These are phyloP conservation scores for Dasypus novemcinctus DNA, from an alignment of 2,113 vertebrate species.

Conservation along the genomic window DNA sequence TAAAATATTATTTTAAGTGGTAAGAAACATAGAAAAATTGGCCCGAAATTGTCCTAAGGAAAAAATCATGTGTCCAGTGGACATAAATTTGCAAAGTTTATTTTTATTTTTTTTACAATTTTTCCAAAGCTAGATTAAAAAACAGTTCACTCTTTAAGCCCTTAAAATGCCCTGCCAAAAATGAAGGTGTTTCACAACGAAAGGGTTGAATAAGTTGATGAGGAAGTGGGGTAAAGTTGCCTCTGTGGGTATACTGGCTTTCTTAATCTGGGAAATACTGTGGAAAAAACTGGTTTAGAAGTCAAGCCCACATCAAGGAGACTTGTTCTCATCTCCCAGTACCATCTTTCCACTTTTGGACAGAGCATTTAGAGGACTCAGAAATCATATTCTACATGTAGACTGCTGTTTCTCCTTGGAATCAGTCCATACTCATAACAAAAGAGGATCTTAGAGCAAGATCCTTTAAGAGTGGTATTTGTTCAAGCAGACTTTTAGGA, in stretches of 20 bases:
- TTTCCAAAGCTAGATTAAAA: conserved; percentile 20
- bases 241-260: neutral
- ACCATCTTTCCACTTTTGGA: neutral
- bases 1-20: neutral
- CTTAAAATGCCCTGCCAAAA: neutral
- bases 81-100: neutral
- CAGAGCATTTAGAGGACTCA: neutral
- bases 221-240: neutral
- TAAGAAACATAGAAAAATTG: neutral
- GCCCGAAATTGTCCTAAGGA: conserved; percentile 22
- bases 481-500: neutral
- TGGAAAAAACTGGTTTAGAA: neutral
- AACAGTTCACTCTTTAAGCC: neutral
- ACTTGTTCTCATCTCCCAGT: neutral
- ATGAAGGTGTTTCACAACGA: neutral
- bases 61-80: neutral
- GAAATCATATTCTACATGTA: neutral
- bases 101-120: neutral
- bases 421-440: neutral
- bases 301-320: neutral
- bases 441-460: neutral
- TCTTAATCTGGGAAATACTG: neutral
- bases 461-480: neutral
- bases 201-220: neutral
- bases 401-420: neutral